Percentiles rank a stretch among this genome's conserved stretches.
Conservation (phyloP, 1,140 invertebrate genomes). For the Carcinoscorpius rotundicauda region DNA sequence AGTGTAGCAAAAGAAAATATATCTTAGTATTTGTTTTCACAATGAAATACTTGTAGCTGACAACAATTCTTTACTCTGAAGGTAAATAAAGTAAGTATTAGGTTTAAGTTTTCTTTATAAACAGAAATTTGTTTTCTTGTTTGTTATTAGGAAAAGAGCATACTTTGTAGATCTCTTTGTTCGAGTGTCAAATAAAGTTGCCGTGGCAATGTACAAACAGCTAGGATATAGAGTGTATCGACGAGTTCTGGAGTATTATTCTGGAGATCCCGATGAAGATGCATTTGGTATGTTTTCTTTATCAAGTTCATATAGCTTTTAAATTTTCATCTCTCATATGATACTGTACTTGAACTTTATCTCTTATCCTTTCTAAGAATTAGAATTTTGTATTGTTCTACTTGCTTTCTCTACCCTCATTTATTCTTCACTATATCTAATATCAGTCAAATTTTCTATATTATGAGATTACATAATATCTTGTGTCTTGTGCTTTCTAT, state of each 20-base stretch:
- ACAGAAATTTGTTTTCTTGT: no score
- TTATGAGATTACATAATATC: no score
- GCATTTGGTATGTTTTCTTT: slow-evolving; percentile 66
- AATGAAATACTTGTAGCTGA: no score
- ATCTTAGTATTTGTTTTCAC: no score
- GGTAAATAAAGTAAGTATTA: no score
- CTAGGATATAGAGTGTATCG: slow-evolving; percentile 95
- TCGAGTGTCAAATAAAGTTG: slow-evolving; percentile 89
- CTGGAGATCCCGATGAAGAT: slow-evolving; percentile 93
- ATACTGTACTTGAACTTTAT: slow-evolving; percentile 10
- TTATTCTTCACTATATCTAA: slow-evolving; percentile 9
- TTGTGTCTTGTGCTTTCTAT: no score
- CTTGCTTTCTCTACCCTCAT: slow-evolving; percentile 9
- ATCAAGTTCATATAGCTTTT: no score
- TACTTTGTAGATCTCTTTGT: slow-evolving; percentile 99
- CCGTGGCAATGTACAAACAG: slow-evolving; percentile 94
- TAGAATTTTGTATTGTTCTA: slow-evolving; percentile 8
- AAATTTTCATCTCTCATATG: background rate
- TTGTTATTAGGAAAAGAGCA: slow-evolving; percentile 61
- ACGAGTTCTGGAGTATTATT: slow-evolving; percentile 94
- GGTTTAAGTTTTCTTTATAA: no score
- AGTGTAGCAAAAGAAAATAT: no score
- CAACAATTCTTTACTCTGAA: no score
- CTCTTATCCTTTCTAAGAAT: slow-evolving; percentile 9
- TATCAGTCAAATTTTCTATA: background rate